Base-by-base conservation (phyloP, 2,888 invertebrate species). In the Papilio protenor region DNA sequence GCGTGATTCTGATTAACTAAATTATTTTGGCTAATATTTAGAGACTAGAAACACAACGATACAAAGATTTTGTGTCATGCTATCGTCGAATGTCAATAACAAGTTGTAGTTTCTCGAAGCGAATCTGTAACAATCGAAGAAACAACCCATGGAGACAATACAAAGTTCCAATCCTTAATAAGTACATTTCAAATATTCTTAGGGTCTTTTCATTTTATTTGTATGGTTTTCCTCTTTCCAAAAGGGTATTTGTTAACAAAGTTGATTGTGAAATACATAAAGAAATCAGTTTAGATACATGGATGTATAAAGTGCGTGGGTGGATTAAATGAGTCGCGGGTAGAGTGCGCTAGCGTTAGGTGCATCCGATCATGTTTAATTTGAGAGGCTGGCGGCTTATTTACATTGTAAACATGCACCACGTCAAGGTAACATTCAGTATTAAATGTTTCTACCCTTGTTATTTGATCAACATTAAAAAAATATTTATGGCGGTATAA, bases 301-400 rank as follows among this genome's bases (percentile, higher is more conserved):
- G 21, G 61, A 61, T 33, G 55, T 72, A 72, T 72, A 72, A 71
- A 71, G 52, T 72, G 72, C 12, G 72, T n/a, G 70, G 71, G 71
- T 33, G 76, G 71, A 27, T 71, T 59, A 52, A 64, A 76, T 71
- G 18, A 72, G 61, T 49, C 45, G 76, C 40, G 14, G 72, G 72
- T 64, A 45, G 76, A 47, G 70, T 47, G 70, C 57, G 70, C 70
- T 27, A 49, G 52, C 57, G 59, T 59, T 59, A 52, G 52, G 61
- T 52, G 74, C 47, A 77, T 74, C 77, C 77, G 74, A 49, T 73
- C 55, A 18, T 74, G 72, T 70, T 77, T 70, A 74, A 72, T 70
- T 57, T 74, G 70, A 74, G 61, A 69, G 69, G 47, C 57, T 61
- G 71, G 49, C 70, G 72, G 33, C 70, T 71, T 70, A 77, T 77